phyloP scores from a whole-genome alignment of 2,888 invertebrate species.

The Trachelus iudaicus region DNA sequence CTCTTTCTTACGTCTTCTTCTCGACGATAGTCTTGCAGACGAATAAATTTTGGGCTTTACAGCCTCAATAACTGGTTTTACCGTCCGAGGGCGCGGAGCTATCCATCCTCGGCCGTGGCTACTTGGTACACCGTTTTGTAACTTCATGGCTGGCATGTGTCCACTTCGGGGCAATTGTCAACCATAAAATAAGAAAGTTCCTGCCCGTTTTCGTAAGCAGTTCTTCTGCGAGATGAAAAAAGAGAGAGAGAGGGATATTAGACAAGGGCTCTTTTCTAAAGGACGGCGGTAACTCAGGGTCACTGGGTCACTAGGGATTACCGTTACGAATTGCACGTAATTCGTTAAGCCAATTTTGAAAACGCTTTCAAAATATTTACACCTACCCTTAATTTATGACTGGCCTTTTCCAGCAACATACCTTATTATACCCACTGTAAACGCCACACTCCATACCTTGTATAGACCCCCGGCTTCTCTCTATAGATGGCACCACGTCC shows the following conservation, averaged over 20 bases:
- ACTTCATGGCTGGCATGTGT: background rate
- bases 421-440: background rate
- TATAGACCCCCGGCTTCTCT: background rate
- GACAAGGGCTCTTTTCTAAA: background rate
- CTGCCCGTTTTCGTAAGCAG: background rate
- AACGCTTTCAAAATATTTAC: conserved; percentile 42
- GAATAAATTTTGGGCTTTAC: background rate
- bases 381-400: conserved; percentile 21
- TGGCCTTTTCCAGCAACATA: background rate
- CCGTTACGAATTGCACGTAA: conserved; percentile 44
- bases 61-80: background rate
- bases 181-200: background rate
- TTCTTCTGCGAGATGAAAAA: background rate
- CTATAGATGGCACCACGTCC: background rate
- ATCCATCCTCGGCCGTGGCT: background rate
- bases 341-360: conserved; percentile 19
- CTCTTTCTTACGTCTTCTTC: background rate
- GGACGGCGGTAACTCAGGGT: conserved; percentile 16
- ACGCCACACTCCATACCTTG: background rate
- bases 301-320: conserved; percentile 41
- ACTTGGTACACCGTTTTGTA: background rate
- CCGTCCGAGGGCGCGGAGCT: background rate
- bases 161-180: background rate
- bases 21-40: background rate
- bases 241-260: background rate